A percentile compares a stretch with the other conserved stretches of the same genome.
phyloP scores from a whole-genome alignment of 2,797 vertebrate genomes.

The Sebastes hopkinsi region DNA sequence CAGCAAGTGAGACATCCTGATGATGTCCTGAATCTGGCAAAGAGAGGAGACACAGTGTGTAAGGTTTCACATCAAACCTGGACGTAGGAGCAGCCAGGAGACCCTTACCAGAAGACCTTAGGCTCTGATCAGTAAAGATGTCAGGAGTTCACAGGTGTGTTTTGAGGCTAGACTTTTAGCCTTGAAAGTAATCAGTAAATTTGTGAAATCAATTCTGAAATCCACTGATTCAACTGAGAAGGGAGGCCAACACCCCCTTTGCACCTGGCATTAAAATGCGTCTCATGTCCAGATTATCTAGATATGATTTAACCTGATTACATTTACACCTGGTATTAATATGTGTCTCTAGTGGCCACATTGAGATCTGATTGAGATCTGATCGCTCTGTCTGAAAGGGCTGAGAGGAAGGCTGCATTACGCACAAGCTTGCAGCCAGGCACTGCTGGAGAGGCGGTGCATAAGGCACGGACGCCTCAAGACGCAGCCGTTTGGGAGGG shows the following conservation, averaged over 20 bases:
- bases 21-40: conserved; percentile 93
- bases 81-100: neutral
- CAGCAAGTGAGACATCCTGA: conserved; percentile 87
- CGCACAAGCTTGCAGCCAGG: no score
- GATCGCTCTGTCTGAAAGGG: no score
- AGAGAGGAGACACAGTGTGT: neutral
- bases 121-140: neutral
- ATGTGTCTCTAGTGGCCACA: no score
- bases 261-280: no score
- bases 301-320: no score
- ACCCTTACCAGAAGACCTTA: neutral
- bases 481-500: no score
- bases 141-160: neutral
- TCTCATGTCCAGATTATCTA: no score
- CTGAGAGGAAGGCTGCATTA: no score
- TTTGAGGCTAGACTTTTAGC: neutral
- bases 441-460: no score
- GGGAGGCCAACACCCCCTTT: neutral
- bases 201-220: neutral
- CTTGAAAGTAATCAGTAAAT: neutral
- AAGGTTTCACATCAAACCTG: neutral
- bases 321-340: no score
- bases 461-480: no score
- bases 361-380: no score
- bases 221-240: neutral